Conservation (phyloP, 2,113 vertebrate species). For the Etheostoma cragini region DNA sequence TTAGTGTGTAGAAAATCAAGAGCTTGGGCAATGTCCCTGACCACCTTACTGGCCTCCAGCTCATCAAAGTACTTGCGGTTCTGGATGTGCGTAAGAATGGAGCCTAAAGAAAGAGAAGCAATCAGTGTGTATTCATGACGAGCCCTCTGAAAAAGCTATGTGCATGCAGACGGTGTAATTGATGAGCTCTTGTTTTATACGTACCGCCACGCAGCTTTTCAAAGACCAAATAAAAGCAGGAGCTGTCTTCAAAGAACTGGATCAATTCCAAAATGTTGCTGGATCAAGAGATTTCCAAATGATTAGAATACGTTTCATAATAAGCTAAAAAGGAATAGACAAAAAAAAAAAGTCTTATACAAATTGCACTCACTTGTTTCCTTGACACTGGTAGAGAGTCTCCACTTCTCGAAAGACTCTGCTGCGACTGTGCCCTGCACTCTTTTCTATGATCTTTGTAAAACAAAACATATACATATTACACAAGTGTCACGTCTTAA, state of each 20-base stretch:
- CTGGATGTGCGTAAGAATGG: constrained; percentile 95
- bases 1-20: constrained; percentile 96
- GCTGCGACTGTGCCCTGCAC: constrained; percentile 91
- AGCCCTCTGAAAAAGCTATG: neutral
- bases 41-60: constrained; percentile 94
- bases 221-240: constrained; percentile 97
- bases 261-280: constrained; percentile 97
- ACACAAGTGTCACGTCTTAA: neutral
- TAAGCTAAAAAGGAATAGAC: too few relatives aligned
- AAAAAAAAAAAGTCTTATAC: neutral
- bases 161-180: neutral
- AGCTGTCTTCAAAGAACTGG: constrained; percentile 96
- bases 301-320: constrained; percentile 20
- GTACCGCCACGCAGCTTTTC: constrained; percentile 97
- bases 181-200: neutral
- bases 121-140: neutral
- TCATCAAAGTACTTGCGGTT: constrained; percentile 95
- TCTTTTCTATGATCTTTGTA: constrained; percentile 94
- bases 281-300: constrained; percentile 23
- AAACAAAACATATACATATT: constrained; percentile 1
- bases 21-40: constrained; percentile 92
- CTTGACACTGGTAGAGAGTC: constrained; percentile 97
- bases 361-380: constrained; percentile 88
- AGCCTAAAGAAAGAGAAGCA: constrained; percentile 81
- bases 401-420: constrained; percentile 97